Conservation (phyloP, 2,888 invertebrate genomes). For the Allacma fusca region DNA sequence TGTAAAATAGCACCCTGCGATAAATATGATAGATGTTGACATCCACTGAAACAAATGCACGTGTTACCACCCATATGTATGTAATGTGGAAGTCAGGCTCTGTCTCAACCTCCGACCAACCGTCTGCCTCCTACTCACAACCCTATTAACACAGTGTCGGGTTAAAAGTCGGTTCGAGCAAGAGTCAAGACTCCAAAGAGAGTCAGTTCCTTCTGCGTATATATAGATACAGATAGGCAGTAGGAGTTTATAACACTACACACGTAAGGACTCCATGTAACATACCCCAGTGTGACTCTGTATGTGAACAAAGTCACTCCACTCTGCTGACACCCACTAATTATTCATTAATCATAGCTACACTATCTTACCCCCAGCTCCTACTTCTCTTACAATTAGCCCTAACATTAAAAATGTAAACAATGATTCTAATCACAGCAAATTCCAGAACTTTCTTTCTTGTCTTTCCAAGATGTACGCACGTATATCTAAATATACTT, state of each 20-base stretch:
- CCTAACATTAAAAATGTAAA: not conserved
- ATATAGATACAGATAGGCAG: too few species aligned
- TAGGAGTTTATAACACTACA: too few species aligned
- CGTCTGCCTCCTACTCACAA: not conserved
- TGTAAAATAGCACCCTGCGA: conserved; percentile 23
- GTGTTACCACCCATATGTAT: not conserved
- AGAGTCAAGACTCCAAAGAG: too few species aligned
- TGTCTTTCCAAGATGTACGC: not conserved
- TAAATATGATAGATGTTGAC: conserved; percentile 37
- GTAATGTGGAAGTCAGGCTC: not conserved
- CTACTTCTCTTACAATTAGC: too few species aligned
- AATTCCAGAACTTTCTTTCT: not conserved
- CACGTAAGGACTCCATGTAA: too few species aligned
- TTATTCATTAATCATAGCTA: conserved; percentile 6
- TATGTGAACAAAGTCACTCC: conserved; percentile 16
- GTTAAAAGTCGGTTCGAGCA: conserved; percentile 3
- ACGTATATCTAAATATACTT: not conserved
- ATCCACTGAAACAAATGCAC: conserved; percentile 5
- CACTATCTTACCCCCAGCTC: not conserved
- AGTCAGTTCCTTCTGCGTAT: too few species aligned
- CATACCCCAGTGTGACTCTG: too few species aligned
- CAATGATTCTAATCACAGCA: conserved; percentile 1
- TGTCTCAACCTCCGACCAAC: not conserved
- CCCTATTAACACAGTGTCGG: not conserved
- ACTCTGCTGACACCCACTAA: not conserved